phyloP scores from a whole-genome alignment of 2,113 vertebrate genomes.

The Chascanopsetta lugubris region DNA sequence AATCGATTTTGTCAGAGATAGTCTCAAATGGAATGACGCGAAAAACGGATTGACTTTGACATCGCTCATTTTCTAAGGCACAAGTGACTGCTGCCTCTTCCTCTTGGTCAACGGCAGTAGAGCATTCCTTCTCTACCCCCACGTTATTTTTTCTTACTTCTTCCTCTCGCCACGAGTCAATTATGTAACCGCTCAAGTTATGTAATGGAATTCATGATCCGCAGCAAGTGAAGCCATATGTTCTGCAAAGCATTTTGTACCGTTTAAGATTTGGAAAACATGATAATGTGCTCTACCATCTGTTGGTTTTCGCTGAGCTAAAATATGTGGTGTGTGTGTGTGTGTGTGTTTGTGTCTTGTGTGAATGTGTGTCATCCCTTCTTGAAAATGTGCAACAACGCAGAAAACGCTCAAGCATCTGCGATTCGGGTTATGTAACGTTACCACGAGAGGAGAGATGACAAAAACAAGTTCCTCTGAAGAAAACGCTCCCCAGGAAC shows the following conservation, averaged over 20 bases:
- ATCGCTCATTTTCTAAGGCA: conserved; percentile 1
- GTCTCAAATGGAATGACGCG: not conserved
- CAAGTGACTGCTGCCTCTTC: conserved; percentile 32
- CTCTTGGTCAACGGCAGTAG: conserved; percentile 29
- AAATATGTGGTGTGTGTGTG: not conserved
- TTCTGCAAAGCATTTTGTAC: conserved; percentile 36
- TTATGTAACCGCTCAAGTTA: conserved; percentile 68
- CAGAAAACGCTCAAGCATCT: not conserved
- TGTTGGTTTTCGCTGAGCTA: conserved; percentile 10
- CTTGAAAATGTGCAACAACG: not conserved
- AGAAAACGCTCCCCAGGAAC: conserved; percentile 19
- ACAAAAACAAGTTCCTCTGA: conserved; percentile 50
- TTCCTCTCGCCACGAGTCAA: conserved; percentile 50
- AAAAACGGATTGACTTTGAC: conserved; percentile 5
- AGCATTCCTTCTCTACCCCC: conserved; percentile 46
- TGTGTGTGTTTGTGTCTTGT: not conserved
- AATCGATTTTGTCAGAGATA: not conserved
- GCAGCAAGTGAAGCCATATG: conserved; percentile 47
- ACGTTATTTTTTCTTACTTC: conserved; percentile 46
- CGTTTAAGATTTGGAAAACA: conserved; percentile 33
- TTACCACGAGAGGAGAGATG: conserved; percentile 32
- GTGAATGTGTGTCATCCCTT: not conserved
- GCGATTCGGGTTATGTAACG: conserved; percentile 8
- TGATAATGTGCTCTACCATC: conserved; percentile 26
- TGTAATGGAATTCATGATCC: conserved; percentile 56